Evolutionary conservation across 2,113 vertebrate genomes (phyloP).

Genomic region (Paedocypris sp.): DNA sequence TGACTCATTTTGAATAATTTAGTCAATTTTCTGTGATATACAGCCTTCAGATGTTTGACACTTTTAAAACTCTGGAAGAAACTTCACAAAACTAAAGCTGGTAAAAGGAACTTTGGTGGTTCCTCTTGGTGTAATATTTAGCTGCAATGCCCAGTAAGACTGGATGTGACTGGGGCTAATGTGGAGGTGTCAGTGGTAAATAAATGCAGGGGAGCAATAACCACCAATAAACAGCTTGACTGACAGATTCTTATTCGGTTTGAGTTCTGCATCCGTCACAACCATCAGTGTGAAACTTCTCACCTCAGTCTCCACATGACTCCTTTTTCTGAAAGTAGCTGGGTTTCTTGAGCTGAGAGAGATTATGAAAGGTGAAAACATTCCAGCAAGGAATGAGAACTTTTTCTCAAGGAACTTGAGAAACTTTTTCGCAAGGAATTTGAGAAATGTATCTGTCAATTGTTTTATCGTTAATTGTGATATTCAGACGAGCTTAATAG

Average conservation of each 20-base stretch:
- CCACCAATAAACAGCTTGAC: constrained; percentile 26
- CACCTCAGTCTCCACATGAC: constrained; percentile 1
- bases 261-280: constrained; percentile 2
- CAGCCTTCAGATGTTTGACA: constrained; percentile 7
- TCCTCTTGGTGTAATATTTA: constrained; percentile 16
- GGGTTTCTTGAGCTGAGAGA: neutral
- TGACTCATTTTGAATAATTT: too few relatives aligned
- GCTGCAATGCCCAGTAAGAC: neutral
- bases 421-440: constrained; percentile 1
- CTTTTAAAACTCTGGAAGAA: constrained; percentile 16
- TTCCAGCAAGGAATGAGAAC: constrained; percentile 1
- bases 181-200: constrained; percentile 21
- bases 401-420: neutral
- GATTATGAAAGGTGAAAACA: constrained; percentile 20
- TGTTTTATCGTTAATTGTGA: too few relatives aligned
- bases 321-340: neutral
- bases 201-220: constrained; percentile 10
- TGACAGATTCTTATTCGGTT: constrained; percentile 24
- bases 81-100: neutral
- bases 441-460: too few relatives aligned
- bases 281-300: constrained; percentile 21
- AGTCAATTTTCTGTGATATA: neutral
- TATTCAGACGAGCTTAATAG: too few relatives aligned
- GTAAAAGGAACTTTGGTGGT: constrained; percentile 6
- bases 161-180: neutral